Conservation (phyloP, 1,140 invertebrate species). For the Macrobrachium nipponense region DNA sequence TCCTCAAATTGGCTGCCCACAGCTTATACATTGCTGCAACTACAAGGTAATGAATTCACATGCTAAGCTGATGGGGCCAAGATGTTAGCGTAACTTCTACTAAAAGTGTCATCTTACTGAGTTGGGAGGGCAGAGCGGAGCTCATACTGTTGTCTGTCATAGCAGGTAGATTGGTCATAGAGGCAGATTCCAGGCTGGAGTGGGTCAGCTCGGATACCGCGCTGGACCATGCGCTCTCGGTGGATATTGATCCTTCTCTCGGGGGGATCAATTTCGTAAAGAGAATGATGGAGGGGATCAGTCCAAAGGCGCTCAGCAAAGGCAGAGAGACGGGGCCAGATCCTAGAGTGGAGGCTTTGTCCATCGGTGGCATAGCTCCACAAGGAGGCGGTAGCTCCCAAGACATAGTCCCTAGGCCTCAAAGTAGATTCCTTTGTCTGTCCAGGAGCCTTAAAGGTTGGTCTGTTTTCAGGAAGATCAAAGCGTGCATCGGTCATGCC, state of each 20-base stretch:
- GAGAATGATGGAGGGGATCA: background rate
- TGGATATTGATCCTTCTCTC: slow-evolving; percentile 66
- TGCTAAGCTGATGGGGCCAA: background rate
- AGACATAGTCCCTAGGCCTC: background rate
- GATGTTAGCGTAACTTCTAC: background rate
- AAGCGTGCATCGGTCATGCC: slow-evolving; percentile 65
- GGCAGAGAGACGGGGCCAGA: slow-evolving; percentile 2
- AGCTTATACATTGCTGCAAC: too few species aligned
- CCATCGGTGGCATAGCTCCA: background rate
- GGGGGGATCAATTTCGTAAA: background rate
- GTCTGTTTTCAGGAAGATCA: too few species aligned
- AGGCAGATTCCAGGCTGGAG: slow-evolving; percentile 84
- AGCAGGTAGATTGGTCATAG: slow-evolving; percentile 79
- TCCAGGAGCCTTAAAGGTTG: background rate
- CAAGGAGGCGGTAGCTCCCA: background rate
- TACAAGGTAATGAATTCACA: too few species aligned
- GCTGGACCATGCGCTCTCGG: slow-evolving; percentile 77
- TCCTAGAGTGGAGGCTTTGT: background rate
- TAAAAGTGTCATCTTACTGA: background rate
- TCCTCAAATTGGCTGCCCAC: too few species aligned
- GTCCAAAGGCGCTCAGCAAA: slow-evolving; percentile 7
- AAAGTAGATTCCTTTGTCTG: background rate
- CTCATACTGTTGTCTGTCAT: background rate
- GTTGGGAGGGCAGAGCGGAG: background rate
- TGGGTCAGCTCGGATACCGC: slow-evolving; percentile 77